Base-by-base conservation (phyloP, 1,140 invertebrate genomes). In the Pachypsylla venusta region DNA sequence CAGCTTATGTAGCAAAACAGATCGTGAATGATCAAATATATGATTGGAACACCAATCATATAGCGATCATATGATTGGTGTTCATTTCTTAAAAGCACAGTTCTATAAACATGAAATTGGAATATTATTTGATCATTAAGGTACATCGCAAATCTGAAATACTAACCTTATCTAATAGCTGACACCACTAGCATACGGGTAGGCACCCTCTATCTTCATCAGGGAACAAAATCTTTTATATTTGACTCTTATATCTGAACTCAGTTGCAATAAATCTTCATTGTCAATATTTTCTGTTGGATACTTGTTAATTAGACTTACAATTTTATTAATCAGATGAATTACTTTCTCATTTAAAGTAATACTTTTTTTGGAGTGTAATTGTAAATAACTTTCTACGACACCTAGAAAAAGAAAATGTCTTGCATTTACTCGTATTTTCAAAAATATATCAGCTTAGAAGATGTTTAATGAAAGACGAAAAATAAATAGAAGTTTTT, bases 161-260 rank as follows among this genome's bases (percentile, higher is more conserved):
- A n/a, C n/a, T n/a, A n/a, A n/a, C n/a, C n/a, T n/a, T n/a, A n/a
- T n/a, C n/a, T n/a, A n/a, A n/a, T n/a, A n/a, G n/a, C n/a, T n/a
- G n/a, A 62, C 30, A 54, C 57, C 22, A 56, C 54, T 22, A 27
- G 25, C 58, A 19, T 61, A 59, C 25, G 63, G 61, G n/a, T 64
- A 54, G 14, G 25, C 54, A 35, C 58, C 19, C 24, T 68, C 62
- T 54, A 70, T 61, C 64, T 70, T 70, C 1, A 70, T 48, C 14
- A 67, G 27, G 7, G 67, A 59, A 61, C 70, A 71, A 42, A 67
- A 35, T 61, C 66, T 64, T 63, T 70, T 72, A 58, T 67, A 73
- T 24, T 67, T 62, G 5, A 64, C 64, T 60, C 67, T 64, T 13
- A 72, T 65, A 25, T 66, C 56, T 20, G 67, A 61, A 42, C 60